Evolutionary conservation across 2,888 invertebrate genomes (phyloP), one percentile per base, ranked within the genome.

Genomic region (Catocala fraxini): DNA sequence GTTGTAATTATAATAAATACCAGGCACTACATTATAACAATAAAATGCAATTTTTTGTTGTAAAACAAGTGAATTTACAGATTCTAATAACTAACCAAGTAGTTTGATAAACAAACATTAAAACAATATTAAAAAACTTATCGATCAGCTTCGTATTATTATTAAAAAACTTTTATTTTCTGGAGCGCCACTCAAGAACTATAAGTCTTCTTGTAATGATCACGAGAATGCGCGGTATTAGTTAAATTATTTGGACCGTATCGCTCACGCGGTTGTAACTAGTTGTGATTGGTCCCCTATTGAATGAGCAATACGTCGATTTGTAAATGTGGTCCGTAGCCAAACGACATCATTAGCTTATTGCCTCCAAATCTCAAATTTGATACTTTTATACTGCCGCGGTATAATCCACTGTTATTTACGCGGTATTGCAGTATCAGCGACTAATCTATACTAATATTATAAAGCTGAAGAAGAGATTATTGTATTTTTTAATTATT

Each of bases 321-420:
- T 2, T 15, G 15, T 15, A 15, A 15, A 15, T 15, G 15, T 15
- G 15, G 15, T 15, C 15, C 15, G 15, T 15, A 15, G 15, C 15
- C 15, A 15, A 15, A 1, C 15, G 15, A 15, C 15, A 15, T 15
- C 2, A 2, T 15, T 15, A 15, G 15, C 15, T 15, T 1, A 15
- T 15, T 15, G 15, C 15, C 15, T 0, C 15, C 15, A 15, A 15
- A 15, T 15, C 15, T 15, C 15, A 15, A 15, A 15, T 15, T 15
- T 96, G 96, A 1, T 96, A 15, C 15, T 15, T 15, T 15, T 15
- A 2, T 15, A 15, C 2, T 15, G 0, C 15, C 15, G 15, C 15
- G 15, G 15, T 15, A 15, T n/a, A n/a, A n/a, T 15, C 15, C 15
- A 15, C 2, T 15, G 15, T 15, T 15, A 15, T 15, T 15, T 15